These are phyloP conservation scores for Pangasianodon gigas DNA, from an alignment of 2,113 vertebrate genomes.

Conservation along the genomic window DNA sequence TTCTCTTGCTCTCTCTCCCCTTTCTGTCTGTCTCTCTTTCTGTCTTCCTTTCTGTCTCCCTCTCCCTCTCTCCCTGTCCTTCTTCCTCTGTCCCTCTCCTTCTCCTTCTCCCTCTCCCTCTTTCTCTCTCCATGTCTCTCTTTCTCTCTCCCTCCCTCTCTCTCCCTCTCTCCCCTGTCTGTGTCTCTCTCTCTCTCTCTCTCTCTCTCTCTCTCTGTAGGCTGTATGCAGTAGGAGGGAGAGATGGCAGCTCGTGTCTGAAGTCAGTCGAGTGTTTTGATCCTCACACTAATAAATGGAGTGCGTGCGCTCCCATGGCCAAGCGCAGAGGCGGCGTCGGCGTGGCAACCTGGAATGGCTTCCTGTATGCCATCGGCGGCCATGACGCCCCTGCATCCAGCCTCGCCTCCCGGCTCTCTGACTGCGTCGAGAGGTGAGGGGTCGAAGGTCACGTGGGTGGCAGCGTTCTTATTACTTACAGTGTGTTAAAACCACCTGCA, in stretches of 20 bases:
- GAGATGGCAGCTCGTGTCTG: slow-evolving; percentile 95
- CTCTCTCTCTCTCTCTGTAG: slow-evolving; percentile 65
- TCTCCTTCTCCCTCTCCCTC: not conserved
- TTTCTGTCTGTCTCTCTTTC: too few relatives aligned
- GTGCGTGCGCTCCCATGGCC: slow-evolving; percentile 89
- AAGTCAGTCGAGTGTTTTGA: slow-evolving; percentile 98
- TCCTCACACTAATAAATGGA: slow-evolving; percentile 99
- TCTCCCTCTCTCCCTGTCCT: not conserved
- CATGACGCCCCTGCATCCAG: slow-evolving; percentile 94
- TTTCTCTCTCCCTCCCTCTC: too few relatives aligned
- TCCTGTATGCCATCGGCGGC: slow-evolving; percentile 94
- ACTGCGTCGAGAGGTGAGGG: slow-evolving; percentile 95
- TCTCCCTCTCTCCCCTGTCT: not conserved
- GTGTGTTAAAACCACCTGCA: not conserved
- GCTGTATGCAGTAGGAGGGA: slow-evolving; percentile 96
- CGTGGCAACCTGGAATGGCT: slow-evolving; percentile 94
- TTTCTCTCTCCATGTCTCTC: slow-evolving; percentile 29
- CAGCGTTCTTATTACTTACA: not conserved
- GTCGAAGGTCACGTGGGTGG: not conserved
- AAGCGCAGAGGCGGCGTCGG: slow-evolving; percentile 95
- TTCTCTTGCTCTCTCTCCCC: not conserved
- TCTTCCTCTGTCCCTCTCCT: not conserved
- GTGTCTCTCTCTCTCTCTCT: not conserved
- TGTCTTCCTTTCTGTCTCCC: not conserved
- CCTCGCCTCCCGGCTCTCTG: slow-evolving; percentile 89